phyloP scores from a whole-genome alignment of 2,797 vertebrate genomes.

The Acrossocheilus fasciatus region DNA sequence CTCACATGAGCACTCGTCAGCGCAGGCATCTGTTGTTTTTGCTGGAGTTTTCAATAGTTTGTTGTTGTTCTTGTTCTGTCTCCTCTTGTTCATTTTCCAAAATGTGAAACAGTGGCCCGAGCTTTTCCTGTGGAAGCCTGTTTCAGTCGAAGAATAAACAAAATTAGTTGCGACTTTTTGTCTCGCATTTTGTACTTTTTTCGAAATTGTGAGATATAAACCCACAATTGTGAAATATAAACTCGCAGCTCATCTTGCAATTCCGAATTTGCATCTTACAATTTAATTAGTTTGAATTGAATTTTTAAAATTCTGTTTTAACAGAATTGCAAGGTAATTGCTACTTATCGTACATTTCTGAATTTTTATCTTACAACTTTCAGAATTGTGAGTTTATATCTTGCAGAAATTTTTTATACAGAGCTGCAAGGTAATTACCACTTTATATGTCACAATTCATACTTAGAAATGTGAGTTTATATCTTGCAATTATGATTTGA shows the following conservation, averaged over 20 bases:
- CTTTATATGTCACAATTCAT: background rate
- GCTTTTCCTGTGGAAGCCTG: background rate
- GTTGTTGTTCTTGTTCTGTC: background rate
- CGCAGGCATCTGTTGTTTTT: background rate
- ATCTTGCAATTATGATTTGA: background rate
- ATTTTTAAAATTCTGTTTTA: background rate
- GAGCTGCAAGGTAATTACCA: background rate
- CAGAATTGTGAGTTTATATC: background rate
- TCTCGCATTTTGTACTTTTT: background rate
- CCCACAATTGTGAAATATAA: background rate
- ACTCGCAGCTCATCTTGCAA: background rate
- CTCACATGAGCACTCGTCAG: background rate
- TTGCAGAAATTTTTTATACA: background rate
- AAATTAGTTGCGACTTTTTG: background rate
- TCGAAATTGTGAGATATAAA: background rate
- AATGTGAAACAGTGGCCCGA: background rate
- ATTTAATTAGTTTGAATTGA: background rate
- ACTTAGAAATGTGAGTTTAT: background rate
- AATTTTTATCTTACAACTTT: background rate
- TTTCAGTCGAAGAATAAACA: background rate
- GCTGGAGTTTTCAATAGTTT: background rate
- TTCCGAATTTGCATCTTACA: background rate
- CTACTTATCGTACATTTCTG: background rate
- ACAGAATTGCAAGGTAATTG: background rate
- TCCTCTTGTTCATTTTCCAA: background rate